These are phyloP conservation scores for Tyria jacobaeae DNA, from an alignment of 2,888 invertebrate species.

Conservation along the genomic window DNA sequence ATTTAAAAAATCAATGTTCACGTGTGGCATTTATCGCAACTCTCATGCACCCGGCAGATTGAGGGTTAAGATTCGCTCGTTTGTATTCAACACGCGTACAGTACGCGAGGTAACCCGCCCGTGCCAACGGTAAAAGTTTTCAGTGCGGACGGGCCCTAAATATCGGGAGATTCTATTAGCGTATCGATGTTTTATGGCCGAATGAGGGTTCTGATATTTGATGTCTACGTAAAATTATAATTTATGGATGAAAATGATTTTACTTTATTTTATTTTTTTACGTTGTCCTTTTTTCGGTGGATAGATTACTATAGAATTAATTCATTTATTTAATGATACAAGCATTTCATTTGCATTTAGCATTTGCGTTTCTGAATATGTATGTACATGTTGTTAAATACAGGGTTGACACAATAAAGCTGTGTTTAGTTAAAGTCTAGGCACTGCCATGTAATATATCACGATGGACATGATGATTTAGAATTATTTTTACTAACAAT, in stretches of 20 bases:
- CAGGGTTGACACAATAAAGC: no score
- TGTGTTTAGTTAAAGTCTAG: no score
- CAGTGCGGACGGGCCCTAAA: constrained; percentile 66
- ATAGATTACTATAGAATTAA: constrained; percentile 13
- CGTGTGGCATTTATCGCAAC: constrained; percentile 65
- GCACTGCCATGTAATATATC: no score
- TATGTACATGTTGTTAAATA: no score
- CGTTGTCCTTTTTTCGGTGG: constrained; percentile 17
- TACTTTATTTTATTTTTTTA: constrained; percentile 28
- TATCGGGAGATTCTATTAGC: constrained; percentile 72
- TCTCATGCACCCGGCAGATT: constrained; percentile 70
- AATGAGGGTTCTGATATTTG: constrained; percentile 49
- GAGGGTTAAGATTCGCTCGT: constrained; percentile 77
- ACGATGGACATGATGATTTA: no score
- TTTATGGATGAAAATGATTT: constrained; percentile 36
- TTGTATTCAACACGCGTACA: constrained; percentile 70
- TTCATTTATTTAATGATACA: no score
- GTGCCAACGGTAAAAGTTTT: constrained; percentile 59
- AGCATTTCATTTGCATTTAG: no score
- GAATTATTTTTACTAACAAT: constrained; percentile 1
- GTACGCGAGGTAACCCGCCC: constrained; percentile 56
- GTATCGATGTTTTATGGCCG: constrained; percentile 56
- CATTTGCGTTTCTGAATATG: no score
- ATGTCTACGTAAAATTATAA: constrained; percentile 48
- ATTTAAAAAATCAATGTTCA: constrained; percentile 71